phyloP scores from a whole-genome alignment of 2,113 vertebrate genomes.

The Pollimyrus isidori region DNA sequence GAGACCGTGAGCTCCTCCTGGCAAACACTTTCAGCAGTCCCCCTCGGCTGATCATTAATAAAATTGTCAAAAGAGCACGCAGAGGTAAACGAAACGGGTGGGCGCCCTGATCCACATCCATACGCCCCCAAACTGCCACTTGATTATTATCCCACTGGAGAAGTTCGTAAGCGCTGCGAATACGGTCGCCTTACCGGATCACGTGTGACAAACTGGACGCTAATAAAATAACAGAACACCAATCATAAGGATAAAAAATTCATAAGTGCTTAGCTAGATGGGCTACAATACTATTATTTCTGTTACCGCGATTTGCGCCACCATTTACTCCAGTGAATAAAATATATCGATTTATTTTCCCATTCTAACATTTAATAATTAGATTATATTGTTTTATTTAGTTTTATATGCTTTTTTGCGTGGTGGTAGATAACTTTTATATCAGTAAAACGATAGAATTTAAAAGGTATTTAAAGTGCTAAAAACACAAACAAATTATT shows the following conservation, averaged over 20 bases:
- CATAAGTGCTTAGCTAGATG: neutral
- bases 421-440: neutral
- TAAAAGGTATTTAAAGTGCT: neutral
- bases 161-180: neutral
- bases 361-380: neutral
- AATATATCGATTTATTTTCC: neutral
- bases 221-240: neutral
- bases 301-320: constrained; percentile 52
- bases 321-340: constrained; percentile 34
- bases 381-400: neutral
- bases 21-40: constrained; percentile 25
- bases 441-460: neutral
- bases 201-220: neutral
- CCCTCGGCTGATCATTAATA: constrained; percentile 53
- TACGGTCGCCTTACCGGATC: neutral
- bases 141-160: neutral
- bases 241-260: neutral
- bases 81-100: neutral
- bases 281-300: constrained; percentile 23
- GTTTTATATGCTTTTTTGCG: neutral
- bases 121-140: neutral
- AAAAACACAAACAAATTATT: neutral
- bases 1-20: neutral
- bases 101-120: neutral
- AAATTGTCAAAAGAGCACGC: constrained; percentile 44